These are phyloP conservation scores for Desmodus rotundus DNA, from an alignment of 2,113 vertebrate genomes.

Conservation along the genomic window DNA sequence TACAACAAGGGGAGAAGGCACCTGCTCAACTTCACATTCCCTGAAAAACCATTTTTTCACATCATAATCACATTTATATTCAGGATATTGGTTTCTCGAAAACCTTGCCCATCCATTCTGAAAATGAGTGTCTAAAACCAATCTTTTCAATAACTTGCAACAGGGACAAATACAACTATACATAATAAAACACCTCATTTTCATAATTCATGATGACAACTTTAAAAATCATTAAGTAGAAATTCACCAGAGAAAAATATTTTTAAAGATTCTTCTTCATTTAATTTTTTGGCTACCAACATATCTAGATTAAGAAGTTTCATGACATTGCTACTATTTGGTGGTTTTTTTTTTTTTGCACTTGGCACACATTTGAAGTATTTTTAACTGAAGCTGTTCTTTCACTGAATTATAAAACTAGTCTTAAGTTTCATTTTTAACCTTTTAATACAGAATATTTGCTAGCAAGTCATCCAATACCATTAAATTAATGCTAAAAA, in stretches of 20 bases:
- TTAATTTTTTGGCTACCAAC: neutral
- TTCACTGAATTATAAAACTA: slow-evolving; percentile 39
- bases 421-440: slow-evolving; percentile 46
- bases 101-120: neutral
- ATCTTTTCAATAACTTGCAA: slow-evolving; percentile 4
- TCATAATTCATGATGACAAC: neutral
- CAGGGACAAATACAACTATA: neutral
- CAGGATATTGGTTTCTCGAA: neutral
- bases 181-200: neutral
- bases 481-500: slow-evolving; percentile 49
- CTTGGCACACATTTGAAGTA: neutral
- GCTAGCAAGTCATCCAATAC: slow-evolving; percentile 31
- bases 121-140: neutral
- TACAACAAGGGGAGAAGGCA: neutral
- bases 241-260: neutral
- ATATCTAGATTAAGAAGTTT: neutral
- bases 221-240: neutral
- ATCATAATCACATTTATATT: neutral
- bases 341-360: neutral
- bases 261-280: neutral
- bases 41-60: neutral
- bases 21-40: neutral
- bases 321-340: neutral
- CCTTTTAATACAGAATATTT: slow-evolving; percentile 43
- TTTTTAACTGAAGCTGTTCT: neutral